Evolutionary conservation across 53 echinoderm and acorn worm species (phyloP), one percentile per base, ranked within the genome.

Genomic region (Actinopyga echinites): DNA sequence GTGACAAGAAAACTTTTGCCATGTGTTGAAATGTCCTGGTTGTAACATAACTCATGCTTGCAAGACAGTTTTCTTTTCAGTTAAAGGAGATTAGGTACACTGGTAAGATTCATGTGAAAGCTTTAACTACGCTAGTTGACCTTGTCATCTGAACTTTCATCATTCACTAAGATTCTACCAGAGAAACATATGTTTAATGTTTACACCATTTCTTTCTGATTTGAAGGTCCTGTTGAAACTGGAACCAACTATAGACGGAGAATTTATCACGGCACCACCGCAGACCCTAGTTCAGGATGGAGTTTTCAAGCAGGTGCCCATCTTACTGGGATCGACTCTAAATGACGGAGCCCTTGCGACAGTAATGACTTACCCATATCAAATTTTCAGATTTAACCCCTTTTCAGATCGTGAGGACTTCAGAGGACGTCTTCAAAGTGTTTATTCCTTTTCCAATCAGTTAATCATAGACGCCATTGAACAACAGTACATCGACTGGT

Each of bases 401-500:
- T 79, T 30, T 59, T 79, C 75, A 7, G 56, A 56, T 38, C 28
- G 66, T n/a, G 55, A 45, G 1, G 64, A 82, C 25, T 89, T 85
- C 62, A 65, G 83, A 17, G 22, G 24, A 7, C 40, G 64, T 1
- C 57, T 85, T 2, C 75, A 33, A 5, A 64, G 56, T 7, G 56
- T 58, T 25, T 69, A 77, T 53, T 24, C 32, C 5, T 79, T 74
- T 36, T 57, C 43, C 0, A 94, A 91, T 74, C 87, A 87, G 53
- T 32, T 91, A 38, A 79, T 84, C 56, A 30, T 83, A 24, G 66
- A 91, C 61, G 34, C 81, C 1, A 80, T 91, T 5, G 89, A 86
- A 82, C 89, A 83, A 17, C 79, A 92, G 42, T 92, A 92, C 84
- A 65, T 87, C 6, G 89, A 92, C 57, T 92, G 93, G 93, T 69